These are phyloP conservation scores for Pissodes strobi DNA, from an alignment of 1,140 invertebrate genomes.

Conservation along the genomic window DNA sequence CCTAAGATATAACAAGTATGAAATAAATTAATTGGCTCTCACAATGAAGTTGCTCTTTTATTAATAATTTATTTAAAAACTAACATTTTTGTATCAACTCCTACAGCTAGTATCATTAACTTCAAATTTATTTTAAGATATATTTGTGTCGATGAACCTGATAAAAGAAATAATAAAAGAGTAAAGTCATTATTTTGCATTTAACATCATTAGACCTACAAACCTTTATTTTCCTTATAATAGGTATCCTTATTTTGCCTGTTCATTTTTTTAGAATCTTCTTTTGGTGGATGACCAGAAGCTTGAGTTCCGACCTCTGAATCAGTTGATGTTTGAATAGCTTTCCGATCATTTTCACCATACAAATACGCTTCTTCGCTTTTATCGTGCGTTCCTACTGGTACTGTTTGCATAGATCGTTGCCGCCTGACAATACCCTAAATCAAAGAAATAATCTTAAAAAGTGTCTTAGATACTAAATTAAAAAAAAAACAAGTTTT, in stretches of 20 bases:
- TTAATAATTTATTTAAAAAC: no score
- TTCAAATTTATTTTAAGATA: no score
- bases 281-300: background rate
- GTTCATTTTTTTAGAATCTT: background rate
- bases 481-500: no score
- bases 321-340: background rate
- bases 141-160: no score
- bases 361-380: background rate
- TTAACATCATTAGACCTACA: background rate
- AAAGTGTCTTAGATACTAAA: no score
- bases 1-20: no score
- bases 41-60: no score
- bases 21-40: no score
- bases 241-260: background rate
- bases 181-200: background rate
- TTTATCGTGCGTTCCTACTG: background rate
- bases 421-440: background rate
- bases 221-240: background rate
- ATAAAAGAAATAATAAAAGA: no score
- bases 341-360: background rate
- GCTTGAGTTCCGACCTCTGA: background rate
- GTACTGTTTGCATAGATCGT: conserved; percentile 13
- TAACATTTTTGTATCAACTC: no score
- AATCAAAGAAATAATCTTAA: no score
- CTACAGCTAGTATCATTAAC: no score